A percentile compares a stretch with the other conserved stretches of the same genome.
phyloP scores from a whole-genome alignment of 1,140 invertebrate genomes.

The Ceratitis capitata region DNA sequence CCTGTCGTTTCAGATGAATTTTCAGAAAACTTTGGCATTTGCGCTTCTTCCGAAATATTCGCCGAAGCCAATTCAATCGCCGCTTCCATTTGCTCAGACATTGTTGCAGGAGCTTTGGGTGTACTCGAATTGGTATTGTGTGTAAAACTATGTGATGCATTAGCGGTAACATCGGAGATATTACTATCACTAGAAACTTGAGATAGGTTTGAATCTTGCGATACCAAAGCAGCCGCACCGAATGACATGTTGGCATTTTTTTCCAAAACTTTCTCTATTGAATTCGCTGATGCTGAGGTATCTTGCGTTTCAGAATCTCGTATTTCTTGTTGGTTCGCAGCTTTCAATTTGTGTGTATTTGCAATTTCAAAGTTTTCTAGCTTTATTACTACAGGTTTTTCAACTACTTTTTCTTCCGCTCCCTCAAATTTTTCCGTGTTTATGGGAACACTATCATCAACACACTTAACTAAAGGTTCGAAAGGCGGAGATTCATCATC shows the following conservation, averaged over 20 bases:
- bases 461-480: constrained; percentile 70
- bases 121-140: not conserved
- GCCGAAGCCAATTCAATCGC: constrained; percentile 37
- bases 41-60: constrained; percentile 61
- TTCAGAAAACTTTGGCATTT: constrained; percentile 62
- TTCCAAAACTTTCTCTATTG: not conserved
- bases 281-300: not conserved
- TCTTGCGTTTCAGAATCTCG: not conserved
- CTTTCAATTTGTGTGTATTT: not conserved
- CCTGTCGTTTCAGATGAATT: constrained; percentile 52
- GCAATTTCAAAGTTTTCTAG: too few species aligned
- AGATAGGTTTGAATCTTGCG: constrained; percentile 69
- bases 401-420: too few species aligned
- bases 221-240: constrained; percentile 52
- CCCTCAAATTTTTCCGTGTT: too few species aligned
- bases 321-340: not conserved
- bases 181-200: constrained; percentile 72
- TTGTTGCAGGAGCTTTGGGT: not conserved
- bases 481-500: constrained; percentile 76
- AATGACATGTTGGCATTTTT: constrained; percentile 43
- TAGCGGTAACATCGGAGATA: constrained; percentile 68
- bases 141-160: constrained; percentile 49
- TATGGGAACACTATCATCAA: not conserved
- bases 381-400: too few species aligned
- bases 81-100: constrained; percentile 35